Percentiles rank a stretch among this genome's conserved stretches.
phyloP scores from a whole-genome alignment of 2,888 invertebrate species.

The Temnothorax rugatulus region DNA sequence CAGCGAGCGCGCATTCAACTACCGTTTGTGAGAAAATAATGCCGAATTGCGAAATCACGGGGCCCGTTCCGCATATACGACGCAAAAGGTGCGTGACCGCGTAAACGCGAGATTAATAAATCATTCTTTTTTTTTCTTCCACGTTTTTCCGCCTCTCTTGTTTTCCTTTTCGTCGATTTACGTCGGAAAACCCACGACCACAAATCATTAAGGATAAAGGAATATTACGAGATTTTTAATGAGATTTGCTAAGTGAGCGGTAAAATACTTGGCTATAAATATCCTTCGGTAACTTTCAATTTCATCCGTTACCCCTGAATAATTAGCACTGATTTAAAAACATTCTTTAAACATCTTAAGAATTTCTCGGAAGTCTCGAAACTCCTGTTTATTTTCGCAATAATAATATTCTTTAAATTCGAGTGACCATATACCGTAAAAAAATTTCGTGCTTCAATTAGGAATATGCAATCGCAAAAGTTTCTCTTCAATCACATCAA shows the following conservation, averaged over 20 bases:
- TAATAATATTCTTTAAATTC: neutral
- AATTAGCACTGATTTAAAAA: neutral
- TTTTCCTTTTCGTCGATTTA: neutral
- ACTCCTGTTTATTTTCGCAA: neutral
- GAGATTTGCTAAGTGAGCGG: neutral
- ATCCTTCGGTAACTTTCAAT: neutral
- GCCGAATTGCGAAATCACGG: slow-evolving; percentile 66
- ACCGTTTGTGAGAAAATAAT: slow-evolving; percentile 64
- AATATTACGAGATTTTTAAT: slow-evolving; percentile 14
- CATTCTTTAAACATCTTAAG: neutral
- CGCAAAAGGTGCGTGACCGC: slow-evolving; percentile 54
- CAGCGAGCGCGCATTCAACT: slow-evolving; percentile 42
- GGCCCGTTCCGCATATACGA: slow-evolving; percentile 5
- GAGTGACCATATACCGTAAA: neutral
- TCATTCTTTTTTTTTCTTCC: neutral
- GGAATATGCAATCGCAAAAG: neutral
- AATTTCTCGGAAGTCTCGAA: neutral
- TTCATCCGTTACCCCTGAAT: neutral
- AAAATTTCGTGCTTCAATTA: neutral
- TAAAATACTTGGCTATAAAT: slow-evolving; percentile 8
- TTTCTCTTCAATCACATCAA: neutral
- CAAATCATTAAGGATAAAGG: neutral
- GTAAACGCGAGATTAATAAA: slow-evolving; percentile 25
- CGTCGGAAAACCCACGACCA: neutral
- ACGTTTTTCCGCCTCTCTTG: neutral